Conservation (phyloP, 2,113 vertebrate genomes). For the Vidua chalybeata region DNA sequence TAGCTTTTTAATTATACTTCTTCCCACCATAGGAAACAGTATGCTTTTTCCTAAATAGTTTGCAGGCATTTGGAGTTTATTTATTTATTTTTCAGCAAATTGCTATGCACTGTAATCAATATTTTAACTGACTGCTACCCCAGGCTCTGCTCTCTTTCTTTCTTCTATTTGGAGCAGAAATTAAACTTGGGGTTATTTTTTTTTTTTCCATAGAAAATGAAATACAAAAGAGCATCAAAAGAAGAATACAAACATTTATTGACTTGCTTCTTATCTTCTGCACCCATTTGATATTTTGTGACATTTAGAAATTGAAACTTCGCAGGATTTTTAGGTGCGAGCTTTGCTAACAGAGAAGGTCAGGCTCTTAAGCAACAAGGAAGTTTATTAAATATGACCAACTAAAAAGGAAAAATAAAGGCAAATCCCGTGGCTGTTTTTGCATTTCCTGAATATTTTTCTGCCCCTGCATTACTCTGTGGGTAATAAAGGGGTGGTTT, state of each 20-base stretch:
- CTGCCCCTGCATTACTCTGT: neutral
- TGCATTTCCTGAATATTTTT: neutral
- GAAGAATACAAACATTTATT: constrained; percentile 65
- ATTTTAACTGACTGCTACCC: constrained; percentile 55
- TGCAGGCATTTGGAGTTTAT: constrained; percentile 27
- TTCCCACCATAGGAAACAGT: constrained; percentile 39
- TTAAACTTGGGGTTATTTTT: constrained; percentile 16
- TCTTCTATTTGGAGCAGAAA: constrained; percentile 30
- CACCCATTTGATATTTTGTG: constrained; percentile 69
- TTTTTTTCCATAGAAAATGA: neutral
- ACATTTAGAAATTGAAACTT: constrained; percentile 70
- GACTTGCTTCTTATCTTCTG: constrained; percentile 52
- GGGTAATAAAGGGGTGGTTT: neutral
- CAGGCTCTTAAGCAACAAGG: constrained; percentile 39
- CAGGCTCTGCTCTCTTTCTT: neutral
- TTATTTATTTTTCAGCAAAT: constrained; percentile 66
- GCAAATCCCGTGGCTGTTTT: neutral
- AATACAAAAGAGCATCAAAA: constrained; percentile 41
- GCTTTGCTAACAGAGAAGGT: constrained; percentile 46
- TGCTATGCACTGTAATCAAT: constrained; percentile 63
- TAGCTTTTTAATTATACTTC: constrained; percentile 78
- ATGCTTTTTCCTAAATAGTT: constrained; percentile 56
- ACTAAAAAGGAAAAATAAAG: neutral
- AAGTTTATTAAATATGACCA: constrained; percentile 37
- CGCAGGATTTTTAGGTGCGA: constrained; percentile 34